Base-by-base conservation (phyloP, 2,797 vertebrate species). In the Myotis daubentonii region DNA sequence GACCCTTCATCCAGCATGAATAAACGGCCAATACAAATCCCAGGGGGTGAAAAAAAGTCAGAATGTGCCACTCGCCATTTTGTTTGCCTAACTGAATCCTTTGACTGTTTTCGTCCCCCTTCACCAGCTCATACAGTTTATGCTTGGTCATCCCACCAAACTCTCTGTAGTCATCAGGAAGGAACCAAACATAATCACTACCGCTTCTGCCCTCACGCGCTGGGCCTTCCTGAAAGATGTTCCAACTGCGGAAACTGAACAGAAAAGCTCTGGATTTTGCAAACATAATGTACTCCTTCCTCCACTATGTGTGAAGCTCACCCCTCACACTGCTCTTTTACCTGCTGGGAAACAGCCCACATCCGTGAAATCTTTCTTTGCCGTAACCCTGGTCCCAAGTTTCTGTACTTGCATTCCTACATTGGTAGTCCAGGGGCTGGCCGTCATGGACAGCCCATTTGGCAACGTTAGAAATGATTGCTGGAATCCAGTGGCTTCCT, bases 161-260 rank as follows among this genome's bases (percentile, higher is more conserved):
- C 71, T 89, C 71, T 93, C 38, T 74, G 38, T 66, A 87, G 85
- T 92, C 82, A 95, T 84, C 89, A 53, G 89, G 51, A 94, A 97
- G 92, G 72, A 87, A 36, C 55, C 86, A 68, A 49, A 62, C 38
- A 7, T 87, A 86, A 93, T 95, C 83, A 57, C 60, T 84, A 20
- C 53, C 4, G 1, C 57, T 86, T 41, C 65, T 80, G 44, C 10
- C 79, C 30, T 80, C 70, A 5, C 16, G 4, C n/a, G 20, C 76
- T 89, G 80, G 53, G 36, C 84, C 51, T 94, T 89, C 44, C 81
- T 8, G 19, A 89, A 74, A 36, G 38, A 94, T 80, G 76, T 82
- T 62, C 87, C 81, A 75, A 94, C 79, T 66, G n/a, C 15, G 51
- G 49, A 94, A 93, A 6, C 11, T 22, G 28, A 80, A 44, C 38